phyloP scores from a whole-genome alignment of 2,888 invertebrate species.

The Eubasilissa splendida region DNA sequence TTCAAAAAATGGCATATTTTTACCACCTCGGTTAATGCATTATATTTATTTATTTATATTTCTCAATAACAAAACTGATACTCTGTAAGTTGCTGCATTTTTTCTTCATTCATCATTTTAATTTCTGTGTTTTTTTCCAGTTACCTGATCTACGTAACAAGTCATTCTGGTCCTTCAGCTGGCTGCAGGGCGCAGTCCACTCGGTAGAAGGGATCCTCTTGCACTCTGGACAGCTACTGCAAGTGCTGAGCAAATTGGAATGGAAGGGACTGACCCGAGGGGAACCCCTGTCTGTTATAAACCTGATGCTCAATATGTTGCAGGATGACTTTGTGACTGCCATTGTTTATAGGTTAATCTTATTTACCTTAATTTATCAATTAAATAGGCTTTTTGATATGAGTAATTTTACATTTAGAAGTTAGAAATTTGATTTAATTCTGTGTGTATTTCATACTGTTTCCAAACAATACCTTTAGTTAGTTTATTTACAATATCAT shows the following conservation, averaged over 20 bases:
- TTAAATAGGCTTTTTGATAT: too few relatives aligned
- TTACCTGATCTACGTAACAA: slow-evolving; percentile 65
- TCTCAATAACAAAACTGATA: neutral
- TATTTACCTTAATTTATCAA: too few relatives aligned
- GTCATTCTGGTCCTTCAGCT: slow-evolving; percentile 70
- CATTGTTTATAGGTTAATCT: slow-evolving; percentile 64
- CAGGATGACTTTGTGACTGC: slow-evolving; percentile 68
- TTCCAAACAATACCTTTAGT: neutral
- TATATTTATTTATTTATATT: neutral
- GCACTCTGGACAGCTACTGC: slow-evolving; percentile 67
- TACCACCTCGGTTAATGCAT: too few relatives aligned
- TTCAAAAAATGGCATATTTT: too few relatives aligned
- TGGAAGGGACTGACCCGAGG: slow-evolving; percentile 63
- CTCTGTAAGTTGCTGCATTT: neutral
- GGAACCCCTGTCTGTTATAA: slow-evolving; percentile 65
- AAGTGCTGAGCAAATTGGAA: slow-evolving; percentile 68
- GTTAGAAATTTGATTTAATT: neutral
- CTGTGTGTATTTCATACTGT: neutral
- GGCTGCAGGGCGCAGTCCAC: slow-evolving; percentile 67
- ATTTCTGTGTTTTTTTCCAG: slow-evolving; percentile 60
- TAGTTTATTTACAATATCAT: too few relatives aligned
- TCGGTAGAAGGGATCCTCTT: slow-evolving; percentile 65
- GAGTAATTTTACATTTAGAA: too few relatives aligned
- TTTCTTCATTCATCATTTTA: neutral
- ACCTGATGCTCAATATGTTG: slow-evolving; percentile 67